phyloP scores from a whole-genome alignment of 2,888 invertebrate species.

The Serripes groenlandicus region DNA sequence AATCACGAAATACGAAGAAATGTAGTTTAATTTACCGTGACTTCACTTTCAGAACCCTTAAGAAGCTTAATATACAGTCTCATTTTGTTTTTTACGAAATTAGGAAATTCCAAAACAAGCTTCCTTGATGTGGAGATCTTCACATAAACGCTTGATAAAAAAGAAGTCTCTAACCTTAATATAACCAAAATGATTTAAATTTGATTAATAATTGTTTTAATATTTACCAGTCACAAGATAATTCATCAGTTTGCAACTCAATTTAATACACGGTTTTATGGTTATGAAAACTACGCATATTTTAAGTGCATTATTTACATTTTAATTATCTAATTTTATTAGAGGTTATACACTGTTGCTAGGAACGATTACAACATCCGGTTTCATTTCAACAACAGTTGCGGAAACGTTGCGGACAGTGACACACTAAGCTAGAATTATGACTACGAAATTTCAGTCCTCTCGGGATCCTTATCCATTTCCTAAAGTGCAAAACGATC shows the following conservation, averaged over 20 bases:
- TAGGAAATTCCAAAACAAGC: too few species aligned
- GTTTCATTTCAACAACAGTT: slow-evolving; percentile 29
- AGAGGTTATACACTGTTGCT: slow-evolving; percentile 38
- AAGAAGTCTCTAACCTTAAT: too few species aligned
- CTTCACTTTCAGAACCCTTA: slow-evolving; percentile 65
- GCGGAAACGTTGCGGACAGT: background rate
- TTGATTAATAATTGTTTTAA: too few species aligned
- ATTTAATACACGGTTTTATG: too few species aligned
- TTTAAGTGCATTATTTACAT: too few species aligned
- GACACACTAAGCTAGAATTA: slow-evolving; percentile 30
- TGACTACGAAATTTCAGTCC: slow-evolving; percentile 67
- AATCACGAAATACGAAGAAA: too few species aligned
- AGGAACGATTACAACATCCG: slow-evolving; percentile 66
- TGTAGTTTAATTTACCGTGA: slow-evolving; percentile 42
- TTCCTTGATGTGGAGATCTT: too few species aligned
- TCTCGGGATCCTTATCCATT: slow-evolving; percentile 83
- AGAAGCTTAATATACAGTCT: slow-evolving; percentile 56
- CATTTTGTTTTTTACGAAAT: slow-evolving; percentile 48
- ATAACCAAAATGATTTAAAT: too few species aligned
- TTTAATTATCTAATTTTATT: background rate
- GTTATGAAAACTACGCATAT: too few species aligned
- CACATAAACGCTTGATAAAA: too few species aligned
- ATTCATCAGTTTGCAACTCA: too few species aligned
- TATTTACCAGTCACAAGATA: too few species aligned
- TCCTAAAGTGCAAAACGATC: slow-evolving; percentile 81